Percentiles rank a stretch among this genome's conserved stretches.
phyloP scores from a whole-genome alignment of 2,797 vertebrate species.

The Premnoplex brunnescens region DNA sequence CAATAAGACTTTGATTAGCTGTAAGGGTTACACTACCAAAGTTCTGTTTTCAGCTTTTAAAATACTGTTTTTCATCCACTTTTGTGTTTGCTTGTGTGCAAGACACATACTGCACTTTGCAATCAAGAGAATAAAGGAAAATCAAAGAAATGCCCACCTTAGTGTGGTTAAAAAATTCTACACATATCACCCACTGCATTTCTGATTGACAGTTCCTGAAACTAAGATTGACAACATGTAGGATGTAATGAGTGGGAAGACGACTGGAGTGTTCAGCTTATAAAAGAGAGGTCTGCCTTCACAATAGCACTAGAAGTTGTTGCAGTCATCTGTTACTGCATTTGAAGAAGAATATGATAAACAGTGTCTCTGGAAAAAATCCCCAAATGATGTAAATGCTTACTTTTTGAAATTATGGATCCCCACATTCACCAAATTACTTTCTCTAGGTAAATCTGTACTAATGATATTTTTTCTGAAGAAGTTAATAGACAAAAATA shows the following conservation, averaged over 20 bases:
- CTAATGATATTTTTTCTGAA: background rate
- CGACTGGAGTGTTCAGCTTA: slow-evolving; percentile 33
- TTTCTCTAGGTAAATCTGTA: background rate
- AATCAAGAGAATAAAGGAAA: slow-evolving; percentile 62
- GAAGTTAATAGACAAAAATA: background rate
- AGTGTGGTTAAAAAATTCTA: background rate
- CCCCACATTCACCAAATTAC: background rate
- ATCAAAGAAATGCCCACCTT: slow-evolving; percentile 50
- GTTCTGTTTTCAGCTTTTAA: slow-evolving; percentile 39
- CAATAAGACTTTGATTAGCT: slow-evolving; percentile 48
- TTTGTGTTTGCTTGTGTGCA: slow-evolving; percentile 21
- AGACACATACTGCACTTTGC: slow-evolving; percentile 22
- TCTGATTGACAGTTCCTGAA: slow-evolving; percentile 53
- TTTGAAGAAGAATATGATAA: slow-evolving; percentile 52
- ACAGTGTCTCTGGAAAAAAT: slow-evolving; percentile 46
- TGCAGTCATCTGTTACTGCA: slow-evolving; percentile 51
- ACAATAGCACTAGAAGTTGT: slow-evolving; percentile 46
- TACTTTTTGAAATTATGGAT: slow-evolving; percentile 53
- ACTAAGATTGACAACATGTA: slow-evolving; percentile 63
- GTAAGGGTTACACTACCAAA: background rate
- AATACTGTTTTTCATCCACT: slow-evolving; percentile 48
- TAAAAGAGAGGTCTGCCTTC: slow-evolving; percentile 41
- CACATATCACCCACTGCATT: slow-evolving; percentile 31
- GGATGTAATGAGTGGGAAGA: slow-evolving; percentile 66
- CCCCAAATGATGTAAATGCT: background rate